phyloP scores from a whole-genome alignment of 2,888 invertebrate species.

The Cabera pusaria region DNA sequence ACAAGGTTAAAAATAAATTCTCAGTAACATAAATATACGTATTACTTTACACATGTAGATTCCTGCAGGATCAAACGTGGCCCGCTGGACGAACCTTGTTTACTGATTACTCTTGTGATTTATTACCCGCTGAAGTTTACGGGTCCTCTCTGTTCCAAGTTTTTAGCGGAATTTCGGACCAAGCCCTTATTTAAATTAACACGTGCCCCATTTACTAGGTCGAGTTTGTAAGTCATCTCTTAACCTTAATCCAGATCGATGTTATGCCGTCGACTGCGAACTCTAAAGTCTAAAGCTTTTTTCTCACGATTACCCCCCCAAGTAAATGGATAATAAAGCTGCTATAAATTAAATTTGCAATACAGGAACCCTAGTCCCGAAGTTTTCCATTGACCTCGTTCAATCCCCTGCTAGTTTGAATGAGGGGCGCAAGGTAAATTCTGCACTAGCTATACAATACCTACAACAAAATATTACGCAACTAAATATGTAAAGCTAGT shows the following conservation, averaged over 20 bases:
- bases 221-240: constrained; percentile 42
- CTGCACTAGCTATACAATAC: constrained; percentile 39
- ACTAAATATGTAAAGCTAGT: constrained; percentile 34
- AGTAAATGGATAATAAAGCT: constrained; percentile 33
- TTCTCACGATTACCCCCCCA: constrained; percentile 48
- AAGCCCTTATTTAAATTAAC: constrained; percentile 37
- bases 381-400: constrained; percentile 55
- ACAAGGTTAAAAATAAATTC: constrained; percentile 23
- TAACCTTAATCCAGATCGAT: constrained; percentile 44
- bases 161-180: constrained; percentile 39
- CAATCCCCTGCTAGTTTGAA: constrained; percentile 45
- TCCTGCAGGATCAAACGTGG: constrained; percentile 30
- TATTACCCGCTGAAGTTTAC: constrained; percentile 43
- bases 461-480: constrained; percentile 33
- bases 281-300: constrained; percentile 41
- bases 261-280: constrained; percentile 30
- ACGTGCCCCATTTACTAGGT: constrained; percentile 39
- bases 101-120: constrained; percentile 52
- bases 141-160: constrained; percentile 45
- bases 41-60: constrained; percentile 18
- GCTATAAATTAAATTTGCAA: constrained; percentile 50
- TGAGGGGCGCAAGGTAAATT: constrained; percentile 56
- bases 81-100: constrained; percentile 38
- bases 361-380: constrained; percentile 35
- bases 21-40: constrained; percentile 23